Conservation (phyloP, 2,113 vertebrate genomes). For the Deroptyus accipitrinus region DNA sequence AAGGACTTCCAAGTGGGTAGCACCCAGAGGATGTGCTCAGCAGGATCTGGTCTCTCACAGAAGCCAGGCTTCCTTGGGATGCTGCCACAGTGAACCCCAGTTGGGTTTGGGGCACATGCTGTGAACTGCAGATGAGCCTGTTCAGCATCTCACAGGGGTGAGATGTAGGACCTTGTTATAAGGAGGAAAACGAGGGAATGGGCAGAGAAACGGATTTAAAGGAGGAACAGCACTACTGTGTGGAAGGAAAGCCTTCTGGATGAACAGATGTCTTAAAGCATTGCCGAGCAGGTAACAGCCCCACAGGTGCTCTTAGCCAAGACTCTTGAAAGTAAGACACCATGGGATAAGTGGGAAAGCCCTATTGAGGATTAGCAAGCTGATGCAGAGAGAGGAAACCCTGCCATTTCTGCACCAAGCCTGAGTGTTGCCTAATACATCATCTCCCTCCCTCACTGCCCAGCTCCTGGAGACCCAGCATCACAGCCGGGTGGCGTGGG, state of each 20-base stretch:
- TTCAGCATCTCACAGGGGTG: neutral
- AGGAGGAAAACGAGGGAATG: neutral
- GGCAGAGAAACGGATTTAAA: neutral
- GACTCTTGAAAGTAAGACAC: neutral
- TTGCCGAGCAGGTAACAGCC: accelerated
- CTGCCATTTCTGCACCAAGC: neutral
- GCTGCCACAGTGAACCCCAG: neutral
- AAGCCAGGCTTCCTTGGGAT: neutral
- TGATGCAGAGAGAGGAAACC: neutral
- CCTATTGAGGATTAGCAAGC: neutral
- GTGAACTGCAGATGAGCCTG: neutral
- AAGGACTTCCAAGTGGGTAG: neutral
- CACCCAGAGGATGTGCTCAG: neutral
- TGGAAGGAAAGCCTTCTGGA: neutral
- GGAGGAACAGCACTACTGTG: accelerated
- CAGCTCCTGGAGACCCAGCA: no score
- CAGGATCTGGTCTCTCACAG: neutral
- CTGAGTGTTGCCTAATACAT: neutral
- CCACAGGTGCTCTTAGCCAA: neutral
- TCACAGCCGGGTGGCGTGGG: accelerated
- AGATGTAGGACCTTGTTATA: accelerated
- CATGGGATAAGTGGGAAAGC: neutral
- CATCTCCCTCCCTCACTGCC: neutral
- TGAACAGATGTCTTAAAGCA: neutral
- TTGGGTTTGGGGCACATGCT: neutral